These are phyloP conservation scores for Gorsachius goisagi DNA, from an alignment of 2,113 vertebrate genomes.

Conservation along the genomic window DNA sequence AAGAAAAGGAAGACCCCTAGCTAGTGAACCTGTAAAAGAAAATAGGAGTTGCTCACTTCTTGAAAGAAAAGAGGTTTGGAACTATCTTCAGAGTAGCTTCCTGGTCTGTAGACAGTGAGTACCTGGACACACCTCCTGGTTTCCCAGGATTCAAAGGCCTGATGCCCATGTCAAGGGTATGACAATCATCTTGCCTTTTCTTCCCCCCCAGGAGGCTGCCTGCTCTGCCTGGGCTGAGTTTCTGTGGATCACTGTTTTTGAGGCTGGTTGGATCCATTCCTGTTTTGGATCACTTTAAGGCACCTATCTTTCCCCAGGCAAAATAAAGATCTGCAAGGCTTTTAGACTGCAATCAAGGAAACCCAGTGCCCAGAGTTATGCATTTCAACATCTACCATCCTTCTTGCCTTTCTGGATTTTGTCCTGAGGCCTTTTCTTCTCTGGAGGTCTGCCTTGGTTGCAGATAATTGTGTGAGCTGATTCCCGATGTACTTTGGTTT, in stretches of 20 bases:
- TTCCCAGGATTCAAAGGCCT: neutral
- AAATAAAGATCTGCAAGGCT: neutral
- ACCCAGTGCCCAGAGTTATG: neutral
- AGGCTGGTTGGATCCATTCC: neutral
- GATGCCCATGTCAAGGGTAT: neutral
- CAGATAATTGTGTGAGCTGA: neutral
- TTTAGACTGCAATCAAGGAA: neutral
- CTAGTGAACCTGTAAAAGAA: neutral
- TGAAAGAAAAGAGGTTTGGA: neutral
- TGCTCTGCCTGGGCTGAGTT: neutral
- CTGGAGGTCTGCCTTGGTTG: neutral
- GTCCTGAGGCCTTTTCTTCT: neutral
- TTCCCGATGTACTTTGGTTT: neutral
- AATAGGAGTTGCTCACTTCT: neutral
- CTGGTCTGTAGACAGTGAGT: neutral
- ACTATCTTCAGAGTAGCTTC: neutral
- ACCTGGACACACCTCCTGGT: neutral
- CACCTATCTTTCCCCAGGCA: rapidly evolving
- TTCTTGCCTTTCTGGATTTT: neutral
- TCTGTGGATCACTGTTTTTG: neutral
- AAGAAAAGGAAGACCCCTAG: neutral
- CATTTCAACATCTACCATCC: neutral
- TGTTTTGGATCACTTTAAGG: neutral
- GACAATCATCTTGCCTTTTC: neutral
- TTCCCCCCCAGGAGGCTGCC: rapidly evolving